Conservation (phyloP, 2,113 vertebrate genomes). For the Sporophila hypoxantha region DNA sequence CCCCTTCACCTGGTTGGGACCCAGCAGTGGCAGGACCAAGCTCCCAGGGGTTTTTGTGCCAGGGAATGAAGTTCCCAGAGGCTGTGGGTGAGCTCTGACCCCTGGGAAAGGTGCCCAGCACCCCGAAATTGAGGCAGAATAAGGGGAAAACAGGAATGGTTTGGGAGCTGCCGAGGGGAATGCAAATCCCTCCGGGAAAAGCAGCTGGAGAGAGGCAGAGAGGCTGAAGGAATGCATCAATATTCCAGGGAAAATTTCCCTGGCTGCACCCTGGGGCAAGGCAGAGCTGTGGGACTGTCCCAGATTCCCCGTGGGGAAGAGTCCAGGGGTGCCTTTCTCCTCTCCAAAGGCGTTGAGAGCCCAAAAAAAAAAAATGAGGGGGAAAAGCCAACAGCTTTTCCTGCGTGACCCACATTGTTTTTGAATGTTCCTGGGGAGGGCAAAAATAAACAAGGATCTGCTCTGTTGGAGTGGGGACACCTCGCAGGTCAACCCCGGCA, state of each 20-base stretch:
- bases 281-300: neutral
- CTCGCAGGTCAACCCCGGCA: neutral
- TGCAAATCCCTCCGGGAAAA: neutral
- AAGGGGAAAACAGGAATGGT: neutral
- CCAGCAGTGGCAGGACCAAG: accelerated
- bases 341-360: neutral
- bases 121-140: neutral
- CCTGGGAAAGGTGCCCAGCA: accelerated
- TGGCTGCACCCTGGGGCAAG: neutral
- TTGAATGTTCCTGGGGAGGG: neutral
- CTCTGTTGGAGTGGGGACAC: neutral
- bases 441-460: neutral
- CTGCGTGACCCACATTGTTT: neutral
- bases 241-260: neutral
- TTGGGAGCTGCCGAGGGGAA: neutral
- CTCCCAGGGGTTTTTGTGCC: neutral
- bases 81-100: neutral
- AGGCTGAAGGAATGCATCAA: neutral
- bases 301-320: neutral
- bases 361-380: neutral
- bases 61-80: neutral
- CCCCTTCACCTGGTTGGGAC: accelerated
- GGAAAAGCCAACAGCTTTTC: neutral
- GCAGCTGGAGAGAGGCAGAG: neutral
- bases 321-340: neutral